A percentile compares a stretch with the other conserved stretches of the same genome.
phyloP scores from a whole-genome alignment of 2,888 invertebrate genomes.

The Drosophila incognita region DNA sequence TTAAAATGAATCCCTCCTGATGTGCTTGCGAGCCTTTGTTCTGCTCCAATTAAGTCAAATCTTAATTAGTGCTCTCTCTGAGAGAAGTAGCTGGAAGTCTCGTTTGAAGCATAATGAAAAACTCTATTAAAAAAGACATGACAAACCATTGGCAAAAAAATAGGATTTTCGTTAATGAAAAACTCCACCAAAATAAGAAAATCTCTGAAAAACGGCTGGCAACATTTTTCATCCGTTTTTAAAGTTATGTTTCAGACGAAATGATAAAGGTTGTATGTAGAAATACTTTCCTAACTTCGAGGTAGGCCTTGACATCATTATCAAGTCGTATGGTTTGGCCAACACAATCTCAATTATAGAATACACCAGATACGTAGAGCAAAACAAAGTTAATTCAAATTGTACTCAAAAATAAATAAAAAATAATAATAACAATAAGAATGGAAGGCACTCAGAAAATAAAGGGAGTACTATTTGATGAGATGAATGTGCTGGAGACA shows the following conservation, averaged over 20 bases:
- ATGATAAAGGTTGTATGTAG: neutral
- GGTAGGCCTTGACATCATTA: neutral
- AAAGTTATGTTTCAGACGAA: neutral
- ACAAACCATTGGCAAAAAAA: neutral
- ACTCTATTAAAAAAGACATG: neutral
- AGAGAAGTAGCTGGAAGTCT: neutral
- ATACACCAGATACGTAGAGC: neutral
- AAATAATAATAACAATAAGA: neutral
- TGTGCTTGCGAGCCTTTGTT: neutral
- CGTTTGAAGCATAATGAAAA: neutral
- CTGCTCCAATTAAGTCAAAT: conserved; percentile 5
- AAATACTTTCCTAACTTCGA: neutral
- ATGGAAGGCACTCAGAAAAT: conserved; percentile 28
- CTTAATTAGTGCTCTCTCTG: conserved; percentile 8
- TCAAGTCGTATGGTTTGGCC: neutral
- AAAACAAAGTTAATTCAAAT: neutral
- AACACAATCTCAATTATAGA: neutral
- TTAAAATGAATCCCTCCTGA: neutral
- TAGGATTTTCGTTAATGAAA: neutral
- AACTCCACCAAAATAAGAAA: neutral
- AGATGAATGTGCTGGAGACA: conserved; percentile 99
- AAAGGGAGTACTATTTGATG: conserved; percentile 86
- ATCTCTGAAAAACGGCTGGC: no score
- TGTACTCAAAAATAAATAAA: neutral
- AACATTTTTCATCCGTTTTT: neutral